Conservation (phyloP, 1,140 invertebrate species). For the Lysiphlebus fabarum region DNA sequence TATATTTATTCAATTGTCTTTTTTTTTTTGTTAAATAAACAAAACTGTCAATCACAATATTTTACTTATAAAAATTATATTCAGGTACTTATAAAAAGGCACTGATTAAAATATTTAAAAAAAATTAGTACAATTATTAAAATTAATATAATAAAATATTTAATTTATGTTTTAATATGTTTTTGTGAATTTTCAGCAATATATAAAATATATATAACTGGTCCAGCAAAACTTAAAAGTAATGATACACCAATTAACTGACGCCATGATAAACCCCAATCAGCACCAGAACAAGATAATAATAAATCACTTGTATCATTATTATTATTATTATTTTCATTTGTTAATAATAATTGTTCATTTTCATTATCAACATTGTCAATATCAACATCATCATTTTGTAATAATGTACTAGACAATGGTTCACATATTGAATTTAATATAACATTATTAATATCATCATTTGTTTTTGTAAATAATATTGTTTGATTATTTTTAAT, state of each 20-base stretch:
- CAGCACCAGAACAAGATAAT: constrained; percentile 50
- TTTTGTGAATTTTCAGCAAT: constrained; percentile 40
- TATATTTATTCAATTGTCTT: no score
- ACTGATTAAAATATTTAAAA: no score
- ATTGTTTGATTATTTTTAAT: constrained; percentile 34
- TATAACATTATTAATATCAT: constrained; percentile 47
- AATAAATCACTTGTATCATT: constrained; percentile 4
- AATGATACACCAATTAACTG: constrained; percentile 47
- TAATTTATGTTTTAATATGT: constrained; percentile 23
- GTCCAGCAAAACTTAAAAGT: constrained; percentile 46
- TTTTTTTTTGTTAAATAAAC: no score
- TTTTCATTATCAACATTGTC: constrained; percentile 25
- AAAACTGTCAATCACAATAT: no score
- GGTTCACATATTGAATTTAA: constrained; percentile 45
- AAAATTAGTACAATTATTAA: no score
- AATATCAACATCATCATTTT: constrained; percentile 15
- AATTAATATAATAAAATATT: no score
- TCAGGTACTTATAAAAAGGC: no score
- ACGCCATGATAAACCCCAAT: constrained; percentile 51
- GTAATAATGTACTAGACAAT: not conserved
- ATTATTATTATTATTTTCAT: constrained; percentile 32
- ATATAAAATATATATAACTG: constrained; percentile 48
- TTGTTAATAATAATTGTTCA: constrained; percentile 35
- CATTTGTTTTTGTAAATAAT: constrained; percentile 20
- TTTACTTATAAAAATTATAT: no score